Evolutionary conservation across 2,113 vertebrate species (phyloP), one percentile per base, ranked within the genome.

Genomic region (Callopanchax toddi): DNA sequence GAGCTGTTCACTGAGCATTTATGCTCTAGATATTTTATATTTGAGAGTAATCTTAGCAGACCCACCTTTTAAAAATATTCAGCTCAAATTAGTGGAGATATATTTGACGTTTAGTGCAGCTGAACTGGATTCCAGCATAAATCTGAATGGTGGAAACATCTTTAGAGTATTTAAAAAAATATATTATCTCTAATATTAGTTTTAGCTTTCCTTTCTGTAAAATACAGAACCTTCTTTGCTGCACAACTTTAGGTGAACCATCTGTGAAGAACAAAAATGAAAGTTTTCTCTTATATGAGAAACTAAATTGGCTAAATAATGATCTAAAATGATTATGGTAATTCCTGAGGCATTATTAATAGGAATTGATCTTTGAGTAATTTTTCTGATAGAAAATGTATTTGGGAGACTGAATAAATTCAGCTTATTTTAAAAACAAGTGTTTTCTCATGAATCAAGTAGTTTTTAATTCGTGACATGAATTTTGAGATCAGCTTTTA

Each of bases 11-110:
- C 12, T 4, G n/a, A 22, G 17, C 21, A 25, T 3, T 42, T 51
- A 11, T 49, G 29, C 42, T 60, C 18, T 56, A 51, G 13, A 26
- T 44, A 51, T n/a, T n/a, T n/a, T n/a, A n/a, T n/a, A n/a, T n/a
- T n/a, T n/a, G n/a, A n/a, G n/a, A n/a, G n/a, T n/a, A n/a, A n/a
- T n/a, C n/a, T n/a, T n/a, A n/a, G n/a, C n/a, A n/a, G n/a, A n/a
- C n/a, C n/a, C n/a, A n/a, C n/a, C 22, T 51, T 50, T 40, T 29
- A 21, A 10, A 39, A n/a, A n/a, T n/a, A 49, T 5, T 3, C 43
- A 17, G 18, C 13, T 36, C 29, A 17, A 48, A 48, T 3, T 23
- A 48, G 26, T 43, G 39, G 5, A 57, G 21, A 40, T 23, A 7
- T 11, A 1, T 10, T 56, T 17, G 8, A 4, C n/a, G 25, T 11